phyloP scores from a whole-genome alignment of 2,113 vertebrate species.

The Rhabdornis inornatus region DNA sequence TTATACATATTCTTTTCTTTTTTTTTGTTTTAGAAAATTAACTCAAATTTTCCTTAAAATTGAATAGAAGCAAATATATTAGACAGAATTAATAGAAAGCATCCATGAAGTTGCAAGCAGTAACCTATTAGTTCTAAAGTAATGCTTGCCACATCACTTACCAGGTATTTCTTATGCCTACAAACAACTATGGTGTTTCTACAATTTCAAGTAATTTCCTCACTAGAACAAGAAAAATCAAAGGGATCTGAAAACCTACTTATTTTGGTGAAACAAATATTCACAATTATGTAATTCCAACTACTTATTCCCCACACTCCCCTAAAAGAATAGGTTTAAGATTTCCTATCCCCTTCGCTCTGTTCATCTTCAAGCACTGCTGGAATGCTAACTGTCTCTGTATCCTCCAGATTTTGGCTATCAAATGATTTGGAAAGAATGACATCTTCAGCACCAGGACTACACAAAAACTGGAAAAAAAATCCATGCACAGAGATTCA shows the following conservation, averaged over 20 bases:
- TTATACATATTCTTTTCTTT: not conserved
- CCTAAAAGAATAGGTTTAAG: not conserved
- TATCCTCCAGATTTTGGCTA: not conserved
- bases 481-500: fast-evolving
- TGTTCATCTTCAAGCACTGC: not conserved
- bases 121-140: not conserved
- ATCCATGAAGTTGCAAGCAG: not conserved
- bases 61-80: not conserved
- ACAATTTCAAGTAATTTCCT: not conserved
- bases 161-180: not conserved
- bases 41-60: not conserved
- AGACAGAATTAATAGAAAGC: not conserved
- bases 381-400: not conserved
- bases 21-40: not conserved
- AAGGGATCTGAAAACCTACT: not conserved
- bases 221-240: not conserved
- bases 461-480: not conserved
- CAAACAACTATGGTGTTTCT: not conserved
- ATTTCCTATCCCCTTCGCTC: fast-evolving
- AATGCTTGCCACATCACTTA: fast-evolving
- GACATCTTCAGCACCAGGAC: not conserved
- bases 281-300: not conserved
- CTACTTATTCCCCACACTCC: not conserved
- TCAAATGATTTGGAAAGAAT: not conserved
- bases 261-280: not conserved